These are phyloP conservation scores for Danaus melanippus DNA, from an alignment of 1,140 invertebrate species.

Conservation along the genomic window DNA sequence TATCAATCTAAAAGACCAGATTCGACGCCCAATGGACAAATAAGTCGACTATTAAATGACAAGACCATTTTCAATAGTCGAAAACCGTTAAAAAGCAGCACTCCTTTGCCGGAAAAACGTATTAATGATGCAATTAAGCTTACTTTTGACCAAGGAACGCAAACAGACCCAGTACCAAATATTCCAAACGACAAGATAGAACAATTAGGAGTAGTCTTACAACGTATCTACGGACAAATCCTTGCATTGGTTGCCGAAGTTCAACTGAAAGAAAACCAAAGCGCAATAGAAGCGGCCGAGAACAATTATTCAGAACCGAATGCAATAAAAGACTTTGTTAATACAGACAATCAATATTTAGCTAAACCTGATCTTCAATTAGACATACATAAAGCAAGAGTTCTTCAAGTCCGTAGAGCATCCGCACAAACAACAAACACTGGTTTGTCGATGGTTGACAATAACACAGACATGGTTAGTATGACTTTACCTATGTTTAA, in stretches of 20 bases:
- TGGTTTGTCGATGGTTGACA: constrained; percentile 15
- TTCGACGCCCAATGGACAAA: constrained; percentile 2
- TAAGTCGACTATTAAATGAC: constrained; percentile 14
- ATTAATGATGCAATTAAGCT: constrained; percentile 13
- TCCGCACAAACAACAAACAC: constrained; percentile 45
- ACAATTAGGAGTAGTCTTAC: constrained; percentile 29
- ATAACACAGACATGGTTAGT: constrained; percentile 32
- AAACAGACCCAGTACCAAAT: constrained; percentile 27
- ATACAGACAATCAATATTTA: constrained; percentile 9
- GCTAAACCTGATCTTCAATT: constrained; percentile 11
- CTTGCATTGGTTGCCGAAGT: constrained; percentile 20
- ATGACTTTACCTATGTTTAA: background rate
- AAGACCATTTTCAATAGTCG: constrained; percentile 18
- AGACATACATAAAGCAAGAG: constrained; percentile 5
- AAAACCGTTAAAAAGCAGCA: constrained; percentile 28
- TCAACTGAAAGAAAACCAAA: constrained; percentile 10
- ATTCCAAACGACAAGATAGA: constrained; percentile 24
- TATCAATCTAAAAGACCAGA: constrained; percentile 8
- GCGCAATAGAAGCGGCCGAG: too few relatives aligned
- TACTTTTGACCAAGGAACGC: constrained; percentile 31
- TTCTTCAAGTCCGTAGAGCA: constrained; percentile 31
- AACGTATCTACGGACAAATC: constrained; percentile 31
- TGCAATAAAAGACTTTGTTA: too few relatives aligned
- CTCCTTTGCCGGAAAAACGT: constrained; percentile 23
- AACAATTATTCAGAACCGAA: too few relatives aligned